A percentile compares a stretch with the other conserved stretches of the same genome.
Conservation (phyloP, 1,140 invertebrate species). For the Choristoneura fumiferana region DNA sequence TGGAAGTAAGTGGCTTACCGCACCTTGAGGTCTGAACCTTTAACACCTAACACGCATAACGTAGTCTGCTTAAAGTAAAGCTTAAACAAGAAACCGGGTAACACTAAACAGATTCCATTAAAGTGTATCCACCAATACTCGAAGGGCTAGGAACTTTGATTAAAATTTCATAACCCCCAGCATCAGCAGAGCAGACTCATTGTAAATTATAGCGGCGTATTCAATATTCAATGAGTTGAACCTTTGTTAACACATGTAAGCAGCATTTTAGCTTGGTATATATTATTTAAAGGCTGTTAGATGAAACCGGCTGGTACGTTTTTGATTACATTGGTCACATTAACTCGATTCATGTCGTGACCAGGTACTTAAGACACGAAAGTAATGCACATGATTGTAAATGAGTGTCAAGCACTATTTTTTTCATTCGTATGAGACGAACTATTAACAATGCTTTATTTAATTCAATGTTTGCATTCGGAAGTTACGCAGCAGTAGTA, state of each 20-base stretch:
- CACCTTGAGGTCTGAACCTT: not conserved
- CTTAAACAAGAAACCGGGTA: constrained; percentile 43
- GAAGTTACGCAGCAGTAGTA: too few species aligned
- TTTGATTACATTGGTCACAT: too few species aligned
- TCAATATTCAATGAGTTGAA: constrained; percentile 65
- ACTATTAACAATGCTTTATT: too few species aligned
- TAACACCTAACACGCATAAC: not conserved
- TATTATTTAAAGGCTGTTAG: not conserved
- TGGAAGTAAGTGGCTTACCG: not conserved
- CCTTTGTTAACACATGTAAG: constrained; percentile 54
- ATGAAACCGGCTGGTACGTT: too few species aligned
- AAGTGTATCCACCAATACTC: constrained; percentile 51
- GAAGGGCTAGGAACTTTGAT: constrained; percentile 59
- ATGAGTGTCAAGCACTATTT: too few species aligned
- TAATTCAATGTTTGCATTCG: too few species aligned
- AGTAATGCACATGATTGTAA: too few species aligned
- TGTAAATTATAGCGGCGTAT: constrained; percentile 59
- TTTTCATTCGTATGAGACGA: too few species aligned
- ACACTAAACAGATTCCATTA: constrained; percentile 52
- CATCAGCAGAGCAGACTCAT: constrained; percentile 58
- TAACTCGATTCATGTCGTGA: too few species aligned
- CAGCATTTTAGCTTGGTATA: constrained; percentile 15
- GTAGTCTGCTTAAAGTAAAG: constrained; percentile 17
- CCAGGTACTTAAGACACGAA: too few species aligned
- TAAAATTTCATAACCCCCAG: constrained; percentile 70